Evolutionary conservation across 2,888 invertebrate species (phyloP).

Genomic region (Brachynemurus nebulosus): DNA sequence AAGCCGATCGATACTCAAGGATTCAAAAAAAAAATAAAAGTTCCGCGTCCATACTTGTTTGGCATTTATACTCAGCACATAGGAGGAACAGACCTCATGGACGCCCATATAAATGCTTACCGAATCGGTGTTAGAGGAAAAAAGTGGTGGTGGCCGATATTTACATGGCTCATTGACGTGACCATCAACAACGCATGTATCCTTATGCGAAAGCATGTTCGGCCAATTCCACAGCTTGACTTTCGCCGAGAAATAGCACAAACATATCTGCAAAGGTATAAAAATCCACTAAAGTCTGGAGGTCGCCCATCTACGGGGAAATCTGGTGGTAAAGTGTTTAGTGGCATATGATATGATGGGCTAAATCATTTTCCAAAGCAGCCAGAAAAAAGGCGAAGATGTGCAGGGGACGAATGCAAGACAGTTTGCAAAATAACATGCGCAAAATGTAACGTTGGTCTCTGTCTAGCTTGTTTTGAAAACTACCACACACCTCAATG

Average conservation of each 20-base stretch:
- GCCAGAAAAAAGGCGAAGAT: conserved; percentile 15
- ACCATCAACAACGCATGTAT: conserved; percentile 15
- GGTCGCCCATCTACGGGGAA: conserved; percentile 12
- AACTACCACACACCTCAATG: no score
- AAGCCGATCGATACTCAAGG: conserved; percentile 13
- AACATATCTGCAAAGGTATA: conserved; percentile 11
- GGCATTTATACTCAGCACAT: no score
- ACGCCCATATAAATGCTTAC: conserved; percentile 18
- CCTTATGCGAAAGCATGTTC: conserved; percentile 8
- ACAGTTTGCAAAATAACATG: no score
- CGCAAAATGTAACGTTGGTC: no score
- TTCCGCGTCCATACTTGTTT: no score
- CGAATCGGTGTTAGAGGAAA: conserved; percentile 19
- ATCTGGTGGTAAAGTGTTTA: conserved; percentile 12
- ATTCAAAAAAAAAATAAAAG: conserved; percentile 11
- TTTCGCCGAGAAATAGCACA: conserved; percentile 15
- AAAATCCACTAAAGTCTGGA: conserved; percentile 7
- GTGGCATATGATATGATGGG: conserved; percentile 15
- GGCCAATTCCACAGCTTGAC: conserved; percentile 8
- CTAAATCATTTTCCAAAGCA: conserved; percentile 14
- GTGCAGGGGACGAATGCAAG: no score
- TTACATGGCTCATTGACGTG: conserved; percentile 15
- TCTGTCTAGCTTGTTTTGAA: no score
- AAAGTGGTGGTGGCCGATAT: conserved; percentile 17
- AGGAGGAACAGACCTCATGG: conserved; percentile 18